A percentile compares a stretch with the other conserved stretches of the same genome.
Evolutionary conservation across 2,113 vertebrate species (phyloP).

Genomic region (Odontesthes bonariensis): DNA sequence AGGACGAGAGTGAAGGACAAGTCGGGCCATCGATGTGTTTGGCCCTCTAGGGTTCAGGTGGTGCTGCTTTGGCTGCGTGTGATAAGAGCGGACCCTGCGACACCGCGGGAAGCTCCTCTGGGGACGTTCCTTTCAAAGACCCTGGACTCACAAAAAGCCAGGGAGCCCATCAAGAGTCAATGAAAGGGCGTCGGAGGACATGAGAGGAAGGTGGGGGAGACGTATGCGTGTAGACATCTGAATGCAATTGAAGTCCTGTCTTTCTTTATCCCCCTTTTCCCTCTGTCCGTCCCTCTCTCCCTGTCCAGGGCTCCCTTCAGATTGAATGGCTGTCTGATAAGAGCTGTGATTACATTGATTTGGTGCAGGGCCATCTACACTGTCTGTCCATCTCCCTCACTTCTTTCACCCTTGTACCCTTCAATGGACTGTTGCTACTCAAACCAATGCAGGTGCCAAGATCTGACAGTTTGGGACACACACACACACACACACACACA

Average conservation of each 20-base stretch:
- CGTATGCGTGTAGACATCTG: conserved; percentile 33
- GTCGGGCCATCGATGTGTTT: conserved; percentile 62
- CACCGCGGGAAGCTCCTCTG: conserved; percentile 64
- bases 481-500: too few species aligned
- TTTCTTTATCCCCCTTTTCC: conserved; percentile 15
- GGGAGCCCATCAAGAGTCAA: conserved; percentile 69
- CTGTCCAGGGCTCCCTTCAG: conserved; percentile 42
- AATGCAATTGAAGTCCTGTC: conserved; percentile 27
- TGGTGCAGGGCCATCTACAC: conserved; percentile 68
- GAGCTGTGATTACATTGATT: conserved; percentile 84
- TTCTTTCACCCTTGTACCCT: conserved; percentile 35
- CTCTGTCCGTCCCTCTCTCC: conserved; percentile 21
- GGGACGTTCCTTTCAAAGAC: conserved; percentile 74
- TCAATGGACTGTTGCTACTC: conserved; percentile 47
- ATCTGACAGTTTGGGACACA: conserved; percentile 43
- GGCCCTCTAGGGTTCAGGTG: conserved; percentile 68
- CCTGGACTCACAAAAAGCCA: conserved; percentile 69
- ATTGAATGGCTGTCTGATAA: conserved; percentile 79
- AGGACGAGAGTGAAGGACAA: conserved; percentile 70
- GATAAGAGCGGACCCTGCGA: conserved; percentile 74
- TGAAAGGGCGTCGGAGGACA: conserved; percentile 61
- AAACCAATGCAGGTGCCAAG: conserved; percentile 20
- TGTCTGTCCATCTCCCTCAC: conserved; percentile 46
- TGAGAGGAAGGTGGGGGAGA: conserved; percentile 15
- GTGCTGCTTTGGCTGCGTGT: conserved; percentile 62